A percentile compares a stretch with the other conserved stretches of the same genome.
These are phyloP conservation scores for Loriculus beryllinus DNA, from an alignment of 2,797 vertebrate genomes.

Conservation along the genomic window DNA sequence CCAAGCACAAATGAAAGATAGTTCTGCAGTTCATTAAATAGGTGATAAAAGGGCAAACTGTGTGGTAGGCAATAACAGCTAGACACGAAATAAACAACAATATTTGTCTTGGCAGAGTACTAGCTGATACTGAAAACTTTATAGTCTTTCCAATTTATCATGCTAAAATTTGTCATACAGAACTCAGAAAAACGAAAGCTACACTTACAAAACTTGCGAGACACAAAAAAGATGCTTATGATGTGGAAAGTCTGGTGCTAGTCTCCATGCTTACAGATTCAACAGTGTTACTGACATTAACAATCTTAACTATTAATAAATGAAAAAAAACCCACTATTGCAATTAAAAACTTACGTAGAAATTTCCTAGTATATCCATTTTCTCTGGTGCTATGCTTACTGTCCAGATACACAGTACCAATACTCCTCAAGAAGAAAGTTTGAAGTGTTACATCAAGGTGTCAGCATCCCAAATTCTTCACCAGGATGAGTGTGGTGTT, in stretches of 20 bases:
- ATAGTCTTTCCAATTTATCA: not conserved
- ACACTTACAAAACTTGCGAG: not conserved
- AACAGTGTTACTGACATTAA: not conserved
- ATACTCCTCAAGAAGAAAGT: not conserved
- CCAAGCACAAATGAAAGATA: not conserved
- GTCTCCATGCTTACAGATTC: not conserved
- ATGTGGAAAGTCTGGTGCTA: not conserved
- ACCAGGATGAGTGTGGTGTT: not conserved
- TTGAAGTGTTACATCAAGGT: not conserved
- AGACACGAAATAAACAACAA: not conserved
- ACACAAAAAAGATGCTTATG: not conserved
- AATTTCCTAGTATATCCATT: not conserved
- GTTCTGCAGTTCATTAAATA: conserved; percentile 23
- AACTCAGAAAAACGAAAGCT: not conserved
- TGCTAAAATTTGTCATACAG: not conserved
- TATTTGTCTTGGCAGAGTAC: not conserved
- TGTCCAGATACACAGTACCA: not conserved
- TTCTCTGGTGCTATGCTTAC: not conserved
- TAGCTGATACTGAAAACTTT: not conserved
- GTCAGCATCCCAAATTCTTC: not conserved
- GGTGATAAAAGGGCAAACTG: not conserved
- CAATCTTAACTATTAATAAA: not conserved
- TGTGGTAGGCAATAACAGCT: not conserved
- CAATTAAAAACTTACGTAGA: not conserved
- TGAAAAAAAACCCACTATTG: not conserved